Evolutionary conservation across 2,888 invertebrate species (phyloP), one percentile per base, ranked within the genome.

Genomic region (Leucozona laternaria): DNA sequence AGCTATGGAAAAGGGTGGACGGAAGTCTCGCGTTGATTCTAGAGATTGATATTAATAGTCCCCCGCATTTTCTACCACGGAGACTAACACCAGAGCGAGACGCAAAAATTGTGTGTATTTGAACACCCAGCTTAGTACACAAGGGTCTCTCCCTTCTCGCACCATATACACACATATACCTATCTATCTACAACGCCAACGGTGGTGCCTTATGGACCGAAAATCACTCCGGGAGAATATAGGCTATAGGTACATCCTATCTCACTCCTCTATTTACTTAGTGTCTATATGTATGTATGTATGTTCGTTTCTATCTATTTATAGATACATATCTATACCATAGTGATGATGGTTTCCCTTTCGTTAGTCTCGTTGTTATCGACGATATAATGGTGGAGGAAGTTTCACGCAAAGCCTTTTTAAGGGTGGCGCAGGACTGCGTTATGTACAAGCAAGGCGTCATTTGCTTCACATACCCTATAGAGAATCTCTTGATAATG

Each of bases 31-130:
- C 81, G 81, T 85, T 80, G 68, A 73, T 73, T 66, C 78, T 82
- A 86, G 80, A 77, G 81, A 80, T 85, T 82, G 78, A 71, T 78
- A 86, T 86, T 85, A 86, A 81, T 81, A 86, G 75, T 79, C 81
- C 70, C 72, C 80, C 55, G 4, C 10, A 68, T 60, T 71, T 71
- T 57, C 76, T 31, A 43, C 50, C 53, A 40, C 64, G 15, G 20
- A 34, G 70, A 60, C 85, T 77, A 73, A 77, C 81, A 85, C 80
- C 77, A 85, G 60, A 62, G 73, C 72, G 84, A 84, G 80, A 76
- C 22, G 60, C 66, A 85, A 81, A 77, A 64, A 57, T 57, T 82
- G 82, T 86, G 82, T 82, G 71, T 82, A 86, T 86, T 86, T 82
- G 86, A 86, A 82, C 86, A 86, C 82, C 77, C 82, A 82, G 86